Evolutionary conservation across 2,888 invertebrate genomes (phyloP), one percentile per base, ranked within the genome.

Genomic region (Drosophila helvetica): DNA sequence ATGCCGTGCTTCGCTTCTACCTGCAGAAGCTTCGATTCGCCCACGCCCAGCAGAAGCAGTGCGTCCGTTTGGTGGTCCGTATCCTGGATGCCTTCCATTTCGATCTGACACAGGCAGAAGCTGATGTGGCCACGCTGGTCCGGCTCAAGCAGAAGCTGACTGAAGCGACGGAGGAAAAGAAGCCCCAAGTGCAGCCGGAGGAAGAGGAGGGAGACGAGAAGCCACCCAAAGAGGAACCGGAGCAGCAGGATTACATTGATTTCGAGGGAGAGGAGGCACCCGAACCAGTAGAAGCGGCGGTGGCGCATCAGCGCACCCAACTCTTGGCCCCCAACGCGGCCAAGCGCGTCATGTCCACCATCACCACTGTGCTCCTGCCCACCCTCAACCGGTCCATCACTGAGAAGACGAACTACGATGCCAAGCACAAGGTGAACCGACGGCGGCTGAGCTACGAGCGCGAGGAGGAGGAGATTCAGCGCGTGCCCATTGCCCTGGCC

Each of bases 41-140:
- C 9, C 91, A 94, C 0, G 96, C 96, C 43, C 95, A 95, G 90
- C 98, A 98, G 87, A 97, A 96, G 82, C 96, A 98, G 83, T 93
- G 96, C 64, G 96, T 98, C 9, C 93, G 96, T 62, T 93, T 96
- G 62, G 93, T 96, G 15, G 95, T 96, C 0, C 94, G 94, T 0
- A 95, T 99, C 70, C 93, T 99, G 74, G 97, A 98, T 90, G 95
- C 96, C 0, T 99, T 98, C 89, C 98, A 98, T 92, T 99, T 96
- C 91, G 97, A 98, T 93, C 93, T 98, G 54, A 94, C 94, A 0
- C 95, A 95, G 90, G 94, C 93, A 6, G 91, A 93, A 59, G 77
- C 75, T 3, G 90, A 90, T 56, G 63, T 62, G 8, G 56, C 67
- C n/a, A 67, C 77, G 0, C 66, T 91, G 10, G 78, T 78, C 3